These are phyloP conservation scores for Coptotermes formosanus DNA, from an alignment of 1,140 invertebrate genomes.

Conservation along the genomic window DNA sequence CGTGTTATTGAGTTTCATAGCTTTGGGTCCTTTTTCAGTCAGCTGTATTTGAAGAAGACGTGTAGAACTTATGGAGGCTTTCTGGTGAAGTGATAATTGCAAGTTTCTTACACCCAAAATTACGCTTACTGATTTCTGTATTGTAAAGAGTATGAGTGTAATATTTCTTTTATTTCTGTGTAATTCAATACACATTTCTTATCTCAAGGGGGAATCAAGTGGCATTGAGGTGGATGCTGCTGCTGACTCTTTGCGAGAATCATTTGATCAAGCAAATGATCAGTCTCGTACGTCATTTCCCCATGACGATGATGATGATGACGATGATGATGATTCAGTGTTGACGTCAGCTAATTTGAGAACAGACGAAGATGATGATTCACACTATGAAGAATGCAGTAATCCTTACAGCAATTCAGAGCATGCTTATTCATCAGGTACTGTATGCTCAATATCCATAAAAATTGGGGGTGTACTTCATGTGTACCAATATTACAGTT, in stretches of 20 bases:
- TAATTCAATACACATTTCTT: not conserved
- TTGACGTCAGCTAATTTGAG: not conserved
- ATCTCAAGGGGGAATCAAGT: not conserved
- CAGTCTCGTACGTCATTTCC: not conserved
- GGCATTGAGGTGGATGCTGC: not conserved
- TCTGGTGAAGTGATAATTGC: too few relatives aligned
- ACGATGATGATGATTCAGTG: not conserved
- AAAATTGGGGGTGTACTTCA: too few relatives aligned
- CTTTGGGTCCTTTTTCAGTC: too few relatives aligned
- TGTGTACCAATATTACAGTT: too few relatives aligned
- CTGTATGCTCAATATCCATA: too few relatives aligned
- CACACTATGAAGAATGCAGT: not conserved
- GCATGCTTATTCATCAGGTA: constrained; percentile 53
- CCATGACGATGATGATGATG: not conserved
- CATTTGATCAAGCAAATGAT: not conserved
- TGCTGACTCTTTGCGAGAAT: not conserved
- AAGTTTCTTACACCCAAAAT: too few relatives aligned
- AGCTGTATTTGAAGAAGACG: too few relatives aligned
- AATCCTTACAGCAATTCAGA: constrained; percentile 44
- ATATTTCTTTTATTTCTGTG: too few relatives aligned
- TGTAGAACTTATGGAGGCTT: too few relatives aligned
- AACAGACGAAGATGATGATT: constrained; percentile 30
- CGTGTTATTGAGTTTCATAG: too few relatives aligned
- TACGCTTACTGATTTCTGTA: too few relatives aligned
- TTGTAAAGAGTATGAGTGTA: too few relatives aligned